Conservation (phyloP, 1,140 invertebrate genomes). For the Sitobion miscanthi region DNA sequence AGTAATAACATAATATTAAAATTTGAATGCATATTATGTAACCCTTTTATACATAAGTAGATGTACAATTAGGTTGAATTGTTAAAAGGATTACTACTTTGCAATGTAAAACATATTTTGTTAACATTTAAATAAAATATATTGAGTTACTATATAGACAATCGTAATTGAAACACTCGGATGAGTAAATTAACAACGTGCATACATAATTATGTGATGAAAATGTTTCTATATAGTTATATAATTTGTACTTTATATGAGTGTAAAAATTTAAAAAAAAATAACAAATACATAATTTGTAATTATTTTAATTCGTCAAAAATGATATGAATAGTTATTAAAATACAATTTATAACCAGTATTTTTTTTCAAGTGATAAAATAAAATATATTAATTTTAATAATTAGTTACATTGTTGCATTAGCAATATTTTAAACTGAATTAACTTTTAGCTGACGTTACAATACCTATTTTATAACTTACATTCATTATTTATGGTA, state of each 20-base stretch:
- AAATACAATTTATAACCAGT: background rate
- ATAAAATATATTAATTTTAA: background rate
- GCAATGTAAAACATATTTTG: background rate
- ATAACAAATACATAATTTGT: background rate
- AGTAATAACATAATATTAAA: background rate
- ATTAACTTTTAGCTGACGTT: background rate
- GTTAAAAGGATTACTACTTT: background rate
- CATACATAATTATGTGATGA: background rate
- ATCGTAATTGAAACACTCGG: background rate
- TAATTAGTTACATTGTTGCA: background rate
- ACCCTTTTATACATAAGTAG: background rate
- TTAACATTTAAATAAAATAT: background rate
- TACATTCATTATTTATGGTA: background rate
- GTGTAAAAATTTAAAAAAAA: background rate
- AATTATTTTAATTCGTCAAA: background rate
- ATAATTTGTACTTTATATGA: background rate
- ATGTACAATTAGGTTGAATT: background rate
- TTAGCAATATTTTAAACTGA: background rate
- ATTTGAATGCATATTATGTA: too few relatives aligned
- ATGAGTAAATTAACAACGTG: background rate
- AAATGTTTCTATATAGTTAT: background rate
- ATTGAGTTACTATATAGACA: background rate
- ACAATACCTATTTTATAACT: background rate
- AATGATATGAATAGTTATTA: background rate
- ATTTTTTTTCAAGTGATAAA: background rate